Evolutionary conservation across 2,113 vertebrate genomes (phyloP).

Genomic region (Salvelinus sp.): DNA sequence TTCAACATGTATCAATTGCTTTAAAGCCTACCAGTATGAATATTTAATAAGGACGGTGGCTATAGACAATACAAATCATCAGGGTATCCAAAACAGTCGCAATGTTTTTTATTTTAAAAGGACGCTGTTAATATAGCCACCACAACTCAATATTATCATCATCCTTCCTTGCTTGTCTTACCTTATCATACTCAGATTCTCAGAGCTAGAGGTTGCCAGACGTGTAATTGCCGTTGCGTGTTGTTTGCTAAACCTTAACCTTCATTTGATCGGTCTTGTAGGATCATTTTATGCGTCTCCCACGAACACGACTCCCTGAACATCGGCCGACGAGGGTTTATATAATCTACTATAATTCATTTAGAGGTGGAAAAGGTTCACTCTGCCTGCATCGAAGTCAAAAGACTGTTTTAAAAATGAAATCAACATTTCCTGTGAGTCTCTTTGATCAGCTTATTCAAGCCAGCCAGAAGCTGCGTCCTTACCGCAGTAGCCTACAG

Average conservation of each 20-base stretch:
- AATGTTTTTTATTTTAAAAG: not conserved
- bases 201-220: not conserved
- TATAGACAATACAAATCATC: not conserved
- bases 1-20: no score
- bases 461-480: slow-evolving; percentile 40
- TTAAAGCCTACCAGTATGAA: no score
- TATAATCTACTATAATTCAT: not conserved
- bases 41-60: not conserved
- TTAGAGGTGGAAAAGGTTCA: not conserved
- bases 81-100: not conserved
- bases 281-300: not conserved
- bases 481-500: slow-evolving; percentile 64
- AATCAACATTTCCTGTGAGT: not conserved
- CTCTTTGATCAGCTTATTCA: not conserved
- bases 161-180: not conserved
- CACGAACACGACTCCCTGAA: not conserved
- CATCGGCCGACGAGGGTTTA: not conserved
- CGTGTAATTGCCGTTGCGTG: not conserved
- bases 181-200: not conserved
- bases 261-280: not conserved
- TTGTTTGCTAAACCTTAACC: not conserved
- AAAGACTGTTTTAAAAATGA: not conserved
- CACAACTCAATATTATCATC: not conserved
- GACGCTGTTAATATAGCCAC: not conserved
- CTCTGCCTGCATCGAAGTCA: not conserved